Base-by-base conservation (phyloP, 2,888 invertebrate genomes). In the Thera britannica region DNA sequence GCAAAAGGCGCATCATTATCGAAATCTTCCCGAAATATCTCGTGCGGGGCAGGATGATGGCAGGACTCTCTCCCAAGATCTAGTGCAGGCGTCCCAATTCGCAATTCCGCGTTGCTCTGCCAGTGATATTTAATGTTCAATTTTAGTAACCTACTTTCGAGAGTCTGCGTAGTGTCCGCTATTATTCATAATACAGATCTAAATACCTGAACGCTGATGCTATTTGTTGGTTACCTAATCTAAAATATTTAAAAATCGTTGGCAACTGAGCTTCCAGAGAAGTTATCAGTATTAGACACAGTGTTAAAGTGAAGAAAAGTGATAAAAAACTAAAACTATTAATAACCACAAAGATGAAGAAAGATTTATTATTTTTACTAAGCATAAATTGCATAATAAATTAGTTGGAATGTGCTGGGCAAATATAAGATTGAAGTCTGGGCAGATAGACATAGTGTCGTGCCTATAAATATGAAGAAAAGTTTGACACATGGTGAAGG, bases 51-150 rank as follows among this genome's bases (percentile, higher is more conserved):
- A 56, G 44, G 8, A 55, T 58, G 34, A 44, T 56, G 82, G 79
- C 68, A 77, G 75, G 72, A 81, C 79, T 82, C 81, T 82, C 76
- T 76, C 75, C 82, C 73, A 79, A 84, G 72, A 41, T 62, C 9
- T 59, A 51, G 74, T 72, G 72, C 71, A 75, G 70, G 64, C 80
- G 82, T 71, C 79, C 82, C 74, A 80, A 70, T 80, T 83, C 58
- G 58, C 51, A 61, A 71, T 87, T 86, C 86, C 86, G 85, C 85
- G 78, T 86, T 82, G 84, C 79, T 67, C 9, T 62, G 48, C 61
- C 68, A 71, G 63, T 70, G 68, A 67, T 74, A 68, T 73, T 67
- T 68, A 67, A 57, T 63, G 63, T 44, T 46, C 66, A 70, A 65
- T 66, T 67, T 65, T 23, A 72, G 65, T 51, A 67, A 61, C 63